Conservation (phyloP, 2,888 invertebrate species). For the Zootermopsis nevadensis region DNA sequence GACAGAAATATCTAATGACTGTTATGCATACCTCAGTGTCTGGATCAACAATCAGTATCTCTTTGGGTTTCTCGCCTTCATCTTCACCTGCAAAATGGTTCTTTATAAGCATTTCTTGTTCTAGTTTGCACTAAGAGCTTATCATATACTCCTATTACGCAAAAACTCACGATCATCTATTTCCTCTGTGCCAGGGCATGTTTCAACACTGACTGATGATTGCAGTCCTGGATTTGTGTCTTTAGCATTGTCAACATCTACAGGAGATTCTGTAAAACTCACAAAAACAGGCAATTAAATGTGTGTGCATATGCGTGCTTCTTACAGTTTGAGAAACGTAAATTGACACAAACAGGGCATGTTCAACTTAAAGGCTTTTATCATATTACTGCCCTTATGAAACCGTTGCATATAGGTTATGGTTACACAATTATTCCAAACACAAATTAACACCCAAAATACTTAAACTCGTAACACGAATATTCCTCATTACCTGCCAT, state of each 20-base stretch:
- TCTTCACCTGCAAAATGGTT: background rate
- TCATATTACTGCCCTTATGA: too few relatives aligned
- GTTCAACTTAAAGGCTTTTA: too few relatives aligned
- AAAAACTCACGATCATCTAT: background rate
- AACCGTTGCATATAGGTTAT: too few relatives aligned
- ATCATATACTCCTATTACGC: too few relatives aligned
- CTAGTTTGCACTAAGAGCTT: too few relatives aligned
- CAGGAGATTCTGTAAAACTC: background rate
- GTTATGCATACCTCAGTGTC: constrained; percentile 13
- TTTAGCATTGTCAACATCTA: background rate
- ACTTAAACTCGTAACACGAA: too few relatives aligned
- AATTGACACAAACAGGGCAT: background rate
- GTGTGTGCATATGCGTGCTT: background rate
- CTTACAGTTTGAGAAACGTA: background rate
- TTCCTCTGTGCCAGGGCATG: constrained; percentile 14
- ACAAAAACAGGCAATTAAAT: background rate
- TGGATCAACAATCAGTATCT: constrained; percentile 2
- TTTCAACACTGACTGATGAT: constrained; percentile 17
- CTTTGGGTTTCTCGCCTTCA: constrained; percentile 3
- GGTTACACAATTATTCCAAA: too few relatives aligned
- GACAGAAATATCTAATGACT: too few relatives aligned
- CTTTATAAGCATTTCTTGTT: too few relatives aligned
- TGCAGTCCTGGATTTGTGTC: constrained; percentile 11
- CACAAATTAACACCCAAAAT: too few relatives aligned
- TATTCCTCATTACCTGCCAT: too few relatives aligned